These are phyloP conservation scores for Anniella stebbinsi DNA, from an alignment of 2,797 vertebrate genomes.

Conservation along the genomic window DNA sequence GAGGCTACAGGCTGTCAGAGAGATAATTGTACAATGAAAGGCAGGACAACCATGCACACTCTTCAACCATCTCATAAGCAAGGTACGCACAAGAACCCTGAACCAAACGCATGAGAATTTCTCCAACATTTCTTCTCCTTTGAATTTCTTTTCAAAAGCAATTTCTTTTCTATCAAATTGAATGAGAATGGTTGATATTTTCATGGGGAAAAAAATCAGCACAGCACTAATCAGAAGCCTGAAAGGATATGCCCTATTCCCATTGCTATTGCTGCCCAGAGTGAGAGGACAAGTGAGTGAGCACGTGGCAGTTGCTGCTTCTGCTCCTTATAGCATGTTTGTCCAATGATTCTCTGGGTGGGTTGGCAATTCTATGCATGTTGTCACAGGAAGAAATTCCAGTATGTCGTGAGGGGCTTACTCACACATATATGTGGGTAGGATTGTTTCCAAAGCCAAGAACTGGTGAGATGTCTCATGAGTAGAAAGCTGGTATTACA, in stretches of 20 bases:
- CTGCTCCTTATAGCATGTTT: neutral
- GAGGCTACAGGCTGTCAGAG: no score
- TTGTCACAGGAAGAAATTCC: neutral
- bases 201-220: no score
- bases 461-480: conserved; percentile 25
- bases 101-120: no score
- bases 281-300: neutral
- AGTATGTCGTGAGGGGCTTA: neutral
- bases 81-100: no score
- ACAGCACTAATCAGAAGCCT: neutral
- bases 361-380: neutral
- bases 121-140: no score
- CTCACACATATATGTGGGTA: neutral
- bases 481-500: conserved; percentile 22
- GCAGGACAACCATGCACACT: no score
- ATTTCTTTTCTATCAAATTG: no score
- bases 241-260: neutral
- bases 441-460: neutral
- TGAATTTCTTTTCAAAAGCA: no score
- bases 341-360: neutral
- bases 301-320: neutral
- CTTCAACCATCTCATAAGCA: no score
- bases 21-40: no score
- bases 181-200: no score
- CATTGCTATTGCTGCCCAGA: neutral